A percentile compares a stretch with the other conserved stretches of the same genome.
These are phyloP conservation scores for Nasonia vitripennis DNA, from an alignment of 1,140 invertebrate species.

Conservation along the genomic window DNA sequence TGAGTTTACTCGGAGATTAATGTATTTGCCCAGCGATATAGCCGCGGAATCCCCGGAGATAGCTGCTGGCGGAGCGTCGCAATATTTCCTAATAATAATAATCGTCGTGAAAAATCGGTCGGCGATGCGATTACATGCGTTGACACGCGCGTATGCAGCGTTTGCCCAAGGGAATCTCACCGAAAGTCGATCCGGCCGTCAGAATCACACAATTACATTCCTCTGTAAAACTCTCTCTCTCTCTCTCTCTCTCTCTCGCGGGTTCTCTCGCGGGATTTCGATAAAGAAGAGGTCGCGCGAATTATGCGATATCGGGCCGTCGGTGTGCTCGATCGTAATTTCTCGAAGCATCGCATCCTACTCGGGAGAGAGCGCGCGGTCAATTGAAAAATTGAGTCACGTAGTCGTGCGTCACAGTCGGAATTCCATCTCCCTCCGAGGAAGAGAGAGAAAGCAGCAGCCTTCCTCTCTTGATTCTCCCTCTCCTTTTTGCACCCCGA, in stretches of 20 bases:
- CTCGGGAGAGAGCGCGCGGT: neutral
- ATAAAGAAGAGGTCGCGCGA: neutral
- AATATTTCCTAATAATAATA: no score
- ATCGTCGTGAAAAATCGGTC: no score
- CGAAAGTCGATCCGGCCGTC: no score
- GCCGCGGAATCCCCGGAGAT: no score
- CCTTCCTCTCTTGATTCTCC: neutral
- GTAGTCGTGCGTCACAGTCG: conserved; percentile 39
- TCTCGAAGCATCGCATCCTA: neutral
- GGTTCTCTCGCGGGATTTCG: neutral
- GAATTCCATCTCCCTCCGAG: conserved; percentile 13
- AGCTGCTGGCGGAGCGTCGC: no score
- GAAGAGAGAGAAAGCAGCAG: neutral
- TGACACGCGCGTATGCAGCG: no score
- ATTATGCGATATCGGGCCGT: neutral
- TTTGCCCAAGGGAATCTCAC: no score
- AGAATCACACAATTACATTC: no score
- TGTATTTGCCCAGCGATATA: no score
- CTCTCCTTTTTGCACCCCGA: neutral
- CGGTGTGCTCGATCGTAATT: neutral
- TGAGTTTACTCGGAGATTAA: neutral
- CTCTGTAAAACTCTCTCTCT: no score
- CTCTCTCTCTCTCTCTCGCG: no score
- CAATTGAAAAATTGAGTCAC: conserved; percentile 50
- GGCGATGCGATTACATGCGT: no score